A percentile compares a stretch with the other conserved stretches of the same genome.
Conservation (phyloP, 2,888 invertebrate genomes). For the Torymus tubicola region DNA sequence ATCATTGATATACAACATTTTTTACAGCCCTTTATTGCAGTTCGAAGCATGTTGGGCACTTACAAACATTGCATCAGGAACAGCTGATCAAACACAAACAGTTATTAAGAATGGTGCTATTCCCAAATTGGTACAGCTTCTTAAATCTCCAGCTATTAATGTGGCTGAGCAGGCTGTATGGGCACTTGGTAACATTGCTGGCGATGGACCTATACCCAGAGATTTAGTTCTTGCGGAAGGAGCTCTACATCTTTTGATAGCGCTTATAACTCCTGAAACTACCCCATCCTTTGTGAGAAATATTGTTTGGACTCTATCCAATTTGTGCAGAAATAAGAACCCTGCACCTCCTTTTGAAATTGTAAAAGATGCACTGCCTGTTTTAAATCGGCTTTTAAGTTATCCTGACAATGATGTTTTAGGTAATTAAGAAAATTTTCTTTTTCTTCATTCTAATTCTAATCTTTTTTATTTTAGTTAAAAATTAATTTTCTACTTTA, state of each 20-base stretch:
- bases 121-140: conserved; percentile 86
- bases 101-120: conserved; percentile 93
- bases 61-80: conserved; percentile 98
- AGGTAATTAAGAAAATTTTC: conserved; percentile 75
- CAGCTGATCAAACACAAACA: conserved; percentile 91
- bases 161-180: conserved; percentile 96
- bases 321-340: conserved; percentile 95
- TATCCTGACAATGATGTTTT: conserved; percentile 87
- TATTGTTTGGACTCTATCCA: conserved; percentile 95
- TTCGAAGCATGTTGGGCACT: conserved; percentile 99
- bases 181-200: conserved; percentile 99
- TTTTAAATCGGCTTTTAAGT: conserved; percentile 85
- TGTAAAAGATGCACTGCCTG: conserved; percentile 86
- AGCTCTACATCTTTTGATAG: conserved; percentile 84
- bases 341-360: conserved; percentile 90
- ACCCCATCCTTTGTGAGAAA: conserved; percentile 84
- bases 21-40: conserved; percentile 84
- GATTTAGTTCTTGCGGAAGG: conserved; percentile 87
- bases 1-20: conserved; percentile 2
- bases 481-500: no score
- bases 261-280: conserved; percentile 82
- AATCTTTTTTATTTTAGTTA: no score
- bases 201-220: conserved; percentile 88
- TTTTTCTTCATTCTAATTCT: no score
- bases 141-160: conserved; percentile 82